A percentile compares a stretch with the other conserved stretches of the same genome.
Conservation (phyloP, 1,140 invertebrate species). For the Leptinotarsa lineolata region DNA sequence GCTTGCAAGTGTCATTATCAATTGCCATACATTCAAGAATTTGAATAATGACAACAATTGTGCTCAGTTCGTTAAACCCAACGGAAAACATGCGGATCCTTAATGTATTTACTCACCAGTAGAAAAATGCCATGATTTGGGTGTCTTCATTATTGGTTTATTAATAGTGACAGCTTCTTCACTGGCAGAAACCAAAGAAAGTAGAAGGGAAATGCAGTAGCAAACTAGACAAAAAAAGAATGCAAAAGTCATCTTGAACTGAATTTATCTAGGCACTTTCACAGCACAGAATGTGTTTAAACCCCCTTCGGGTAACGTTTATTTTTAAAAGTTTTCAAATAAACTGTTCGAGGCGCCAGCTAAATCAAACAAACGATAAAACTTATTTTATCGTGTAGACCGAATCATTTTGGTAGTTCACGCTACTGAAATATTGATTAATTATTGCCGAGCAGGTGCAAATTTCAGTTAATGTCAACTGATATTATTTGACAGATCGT, state of each 20-base stretch:
- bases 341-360: slow-evolving; percentile 15
- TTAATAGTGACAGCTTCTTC: slow-evolving; percentile 25
- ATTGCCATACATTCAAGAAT: neutral
- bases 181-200: slow-evolving; percentile 10
- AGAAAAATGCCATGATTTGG: slow-evolving; percentile 28
- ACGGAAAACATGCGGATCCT: neutral
- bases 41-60: neutral
- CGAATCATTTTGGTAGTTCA: neutral
- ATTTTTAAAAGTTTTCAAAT: slow-evolving; percentile 22
- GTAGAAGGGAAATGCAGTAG: slow-evolving; percentile 16
- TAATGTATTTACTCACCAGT: slow-evolving; percentile 13
- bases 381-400: neutral
- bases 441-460: no score
- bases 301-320: slow-evolving; percentile 4
- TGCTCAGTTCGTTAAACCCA: neutral
- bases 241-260: slow-evolving; percentile 1
- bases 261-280: slow-evolving; percentile 6
- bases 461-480: no score
- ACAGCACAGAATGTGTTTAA: slow-evolving; percentile 5
- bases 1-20: neutral
- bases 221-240: slow-evolving; percentile 4
- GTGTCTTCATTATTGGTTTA: slow-evolving; percentile 23
- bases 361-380: slow-evolving; percentile 19
- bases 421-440: neutral
- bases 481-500: no score